phyloP scores from a whole-genome alignment of 2,888 invertebrate species.

The Thymelicus acteon region DNA sequence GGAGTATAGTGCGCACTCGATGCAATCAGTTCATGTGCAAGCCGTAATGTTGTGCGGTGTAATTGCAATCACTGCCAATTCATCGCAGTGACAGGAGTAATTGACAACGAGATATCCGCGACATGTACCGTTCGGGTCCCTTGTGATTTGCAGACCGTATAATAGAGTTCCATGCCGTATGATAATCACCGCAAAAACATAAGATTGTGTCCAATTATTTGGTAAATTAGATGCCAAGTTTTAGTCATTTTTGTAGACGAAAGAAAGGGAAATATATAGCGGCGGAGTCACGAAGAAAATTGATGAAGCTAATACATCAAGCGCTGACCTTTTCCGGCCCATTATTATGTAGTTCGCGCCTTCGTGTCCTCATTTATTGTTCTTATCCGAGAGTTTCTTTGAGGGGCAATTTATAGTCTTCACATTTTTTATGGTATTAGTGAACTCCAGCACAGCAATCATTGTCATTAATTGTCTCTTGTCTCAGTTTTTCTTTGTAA shows the following conservation, averaged over 20 bases:
- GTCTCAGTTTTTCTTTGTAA: not conserved
- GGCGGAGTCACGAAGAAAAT: slow-evolving; percentile 39
- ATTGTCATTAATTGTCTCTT: slow-evolving; percentile 26
- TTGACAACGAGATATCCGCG: slow-evolving; percentile 42
- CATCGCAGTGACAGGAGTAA: slow-evolving; percentile 34
- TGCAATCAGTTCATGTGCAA: slow-evolving; percentile 36
- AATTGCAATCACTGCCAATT: slow-evolving; percentile 44
- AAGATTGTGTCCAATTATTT: not conserved
- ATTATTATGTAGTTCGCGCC: slow-evolving; percentile 58
- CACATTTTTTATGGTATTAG: slow-evolving; percentile 45
- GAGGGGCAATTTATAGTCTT: slow-evolving; percentile 54
- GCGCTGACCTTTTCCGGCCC: slow-evolving; percentile 54
- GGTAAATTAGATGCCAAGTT: not conserved
- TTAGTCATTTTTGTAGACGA: not conserved
- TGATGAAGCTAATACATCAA: slow-evolving; percentile 53
- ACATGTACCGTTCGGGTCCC: slow-evolving; percentile 38
- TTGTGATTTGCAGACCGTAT: too few relatives aligned
- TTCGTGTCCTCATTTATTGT: slow-evolving; percentile 53
- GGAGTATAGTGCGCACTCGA: slow-evolving; percentile 24
- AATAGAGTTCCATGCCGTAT: too few relatives aligned
- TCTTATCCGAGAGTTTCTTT: slow-evolving; percentile 42
- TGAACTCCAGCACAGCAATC: slow-evolving; percentile 44
- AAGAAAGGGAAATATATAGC: not conserved
- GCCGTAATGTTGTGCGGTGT: slow-evolving; percentile 32
- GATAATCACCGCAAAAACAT: not conserved